Evolutionary conservation across 2,797 vertebrate species (phyloP), one percentile per base, ranked within the genome.

Genomic region (Sylvilagus floridanus): DNA sequence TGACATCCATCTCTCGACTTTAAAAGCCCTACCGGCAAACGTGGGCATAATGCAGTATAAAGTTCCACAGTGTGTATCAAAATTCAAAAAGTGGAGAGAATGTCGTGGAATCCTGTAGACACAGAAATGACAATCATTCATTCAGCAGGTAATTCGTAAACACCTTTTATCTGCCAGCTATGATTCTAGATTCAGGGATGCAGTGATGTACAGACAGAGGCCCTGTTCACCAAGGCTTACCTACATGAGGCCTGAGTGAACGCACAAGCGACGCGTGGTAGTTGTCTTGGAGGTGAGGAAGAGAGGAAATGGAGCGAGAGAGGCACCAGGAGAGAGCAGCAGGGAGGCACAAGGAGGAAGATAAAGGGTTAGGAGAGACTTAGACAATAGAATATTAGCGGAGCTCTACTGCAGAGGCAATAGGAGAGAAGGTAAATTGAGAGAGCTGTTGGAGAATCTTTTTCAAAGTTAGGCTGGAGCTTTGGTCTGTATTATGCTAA

Each of bases 91-190:
- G 69, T 47, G 50, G 47, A 89, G 81, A 93, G 65, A 84, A 68
- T 47, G 24, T 62, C 65, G 10, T 92, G 66, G 84, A 81, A 90
- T 95, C 65, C 30, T n/a, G 37, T 32, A 68, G 82, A 63, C 71
- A 95, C 60, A 72, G 69, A 78, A 86, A 95, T 92, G 96, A 97
- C 92, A 97, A 93, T 96, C 95, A 91, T 90, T 92, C 62, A 88
- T 93, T 88, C 54, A 91, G 13, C 9, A 54, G 62, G 72, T 69
- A 91, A 32, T 63, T 84, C 65, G 82, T 89, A 68, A 57, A 79
- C 4, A 79, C 57, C 21, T 93, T 87, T 86, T 69, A 71, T 73
- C 85, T 91, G 78, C 78, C 93, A 96, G 88, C 66, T 71, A 68
- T 47, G 79, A 13, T 78, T 88, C n/a, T 88, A 63, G 78, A 84